Conservation (phyloP, 2,113 vertebrate species). For the Lepus europaeus region DNA sequence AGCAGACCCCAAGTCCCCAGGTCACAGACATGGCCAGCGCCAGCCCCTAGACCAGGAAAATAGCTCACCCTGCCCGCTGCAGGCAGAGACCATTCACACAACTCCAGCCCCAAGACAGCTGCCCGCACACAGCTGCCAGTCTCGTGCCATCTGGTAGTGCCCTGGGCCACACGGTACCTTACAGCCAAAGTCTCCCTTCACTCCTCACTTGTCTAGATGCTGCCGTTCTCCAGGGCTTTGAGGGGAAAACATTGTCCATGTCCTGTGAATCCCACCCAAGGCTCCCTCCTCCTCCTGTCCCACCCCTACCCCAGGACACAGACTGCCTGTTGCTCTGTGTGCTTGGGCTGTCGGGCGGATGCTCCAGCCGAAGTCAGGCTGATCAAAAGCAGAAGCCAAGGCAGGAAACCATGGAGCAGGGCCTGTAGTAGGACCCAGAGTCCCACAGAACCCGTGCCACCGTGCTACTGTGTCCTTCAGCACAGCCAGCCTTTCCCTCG, state of each 20-base stretch:
- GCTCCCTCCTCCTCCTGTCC: neutral
- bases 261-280: neutral
- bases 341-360: neutral
- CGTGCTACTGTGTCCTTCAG: rapidly evolving
- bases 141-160: neutral
- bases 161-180: neutral
- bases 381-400: neutral
- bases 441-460: neutral
- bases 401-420: neutral
- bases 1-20: neutral
- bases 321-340: neutral
- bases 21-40: neutral
- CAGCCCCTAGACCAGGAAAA: neutral
- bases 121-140: neutral
- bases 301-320: neutral
- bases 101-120: no score
- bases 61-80: neutral
- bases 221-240: neutral
- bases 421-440: neutral
- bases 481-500: neutral
- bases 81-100: neutral
- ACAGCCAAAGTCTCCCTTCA: neutral
- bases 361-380: neutral
- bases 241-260: neutral
- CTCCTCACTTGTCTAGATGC: neutral